These are phyloP conservation scores for Oxyscelio sp. DNA, from an alignment of 2,888 invertebrate species.

Conservation along the genomic window DNA sequence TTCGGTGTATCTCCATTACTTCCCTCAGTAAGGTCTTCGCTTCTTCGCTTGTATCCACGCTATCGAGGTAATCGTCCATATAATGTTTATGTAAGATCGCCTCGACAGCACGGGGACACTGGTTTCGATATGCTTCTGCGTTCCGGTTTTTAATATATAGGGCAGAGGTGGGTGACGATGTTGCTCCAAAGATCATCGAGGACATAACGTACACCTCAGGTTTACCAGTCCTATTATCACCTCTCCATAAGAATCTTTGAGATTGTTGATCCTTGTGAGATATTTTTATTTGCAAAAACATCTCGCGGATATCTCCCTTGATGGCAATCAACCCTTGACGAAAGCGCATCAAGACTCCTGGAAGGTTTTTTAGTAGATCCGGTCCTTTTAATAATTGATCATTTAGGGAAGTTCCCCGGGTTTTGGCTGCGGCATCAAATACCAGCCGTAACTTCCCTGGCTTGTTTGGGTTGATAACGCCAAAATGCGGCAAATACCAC, in stretches of 20 bases:
- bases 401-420: slow-evolving; percentile 74
- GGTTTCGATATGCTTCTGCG: slow-evolving; percentile 67
- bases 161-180: slow-evolving; percentile 45
- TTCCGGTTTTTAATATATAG: slow-evolving; percentile 66
- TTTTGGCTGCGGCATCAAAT: slow-evolving; percentile 80
- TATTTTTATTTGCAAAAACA: slow-evolving; percentile 81
- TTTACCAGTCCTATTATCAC: neutral
- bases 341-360: slow-evolving; percentile 84
- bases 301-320: slow-evolving; percentile 81
- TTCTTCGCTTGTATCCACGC: no score
- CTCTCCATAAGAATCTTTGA: slow-evolving; percentile 76
- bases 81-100: slow-evolving; percentile 76
- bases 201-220: slow-evolving; percentile 76
- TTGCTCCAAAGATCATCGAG: slow-evolving; percentile 29
- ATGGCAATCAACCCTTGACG: slow-evolving; percentile 82
- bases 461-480: slow-evolving; percentile 74
- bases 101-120: no score
- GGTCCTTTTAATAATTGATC: slow-evolving; percentile 82
- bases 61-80: slow-evolving; percentile 80
- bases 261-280: slow-evolving; percentile 68
- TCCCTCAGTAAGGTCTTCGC: no score
- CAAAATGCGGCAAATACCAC: slow-evolving; percentile 73
- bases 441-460: slow-evolving; percentile 79
- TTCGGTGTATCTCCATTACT: no score
- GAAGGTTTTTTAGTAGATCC: slow-evolving; percentile 80